Evolutionary conservation across 2,113 vertebrate species (phyloP).

Genomic region (Lycaon pictus): DNA sequence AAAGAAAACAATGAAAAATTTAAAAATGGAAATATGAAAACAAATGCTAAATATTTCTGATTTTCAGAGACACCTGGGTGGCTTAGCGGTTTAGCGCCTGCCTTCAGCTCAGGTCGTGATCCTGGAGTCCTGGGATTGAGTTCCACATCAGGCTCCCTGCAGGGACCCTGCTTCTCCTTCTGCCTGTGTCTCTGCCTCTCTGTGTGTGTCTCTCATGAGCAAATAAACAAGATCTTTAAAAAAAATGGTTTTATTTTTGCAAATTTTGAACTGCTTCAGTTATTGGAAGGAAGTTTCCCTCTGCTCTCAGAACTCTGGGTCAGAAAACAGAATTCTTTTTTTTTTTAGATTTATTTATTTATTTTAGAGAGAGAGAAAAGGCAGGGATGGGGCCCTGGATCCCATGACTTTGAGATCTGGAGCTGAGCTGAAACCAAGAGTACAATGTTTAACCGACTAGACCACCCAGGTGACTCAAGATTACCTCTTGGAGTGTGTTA

Average conservation of each 20-base stretch:
- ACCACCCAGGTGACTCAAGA: neutral
- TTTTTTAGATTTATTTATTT: neutral
- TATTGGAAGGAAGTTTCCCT: neutral
- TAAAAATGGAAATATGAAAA: conserved; percentile 35
- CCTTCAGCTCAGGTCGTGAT: too few species aligned
- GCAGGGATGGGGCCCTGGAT: neutral
- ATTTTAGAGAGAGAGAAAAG: neutral
- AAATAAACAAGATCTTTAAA: neutral
- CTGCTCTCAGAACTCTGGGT: neutral
- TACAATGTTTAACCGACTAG: neutral
- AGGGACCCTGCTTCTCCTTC: too few species aligned
- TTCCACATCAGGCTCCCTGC: too few species aligned
- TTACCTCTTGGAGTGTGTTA: neutral
- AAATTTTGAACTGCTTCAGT: neutral
- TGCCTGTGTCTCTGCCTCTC: too few species aligned
- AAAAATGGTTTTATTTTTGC: neutral
- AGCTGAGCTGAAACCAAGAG: neutral
- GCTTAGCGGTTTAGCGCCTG: too few species aligned
- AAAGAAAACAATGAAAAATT: neutral
- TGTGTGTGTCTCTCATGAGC: too few species aligned
- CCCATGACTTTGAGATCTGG: neutral
- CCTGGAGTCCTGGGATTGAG: too few species aligned
- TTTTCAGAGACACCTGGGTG: conserved; percentile 32
- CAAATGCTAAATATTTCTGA: neutral
- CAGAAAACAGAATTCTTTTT: neutral